A percentile compares a stretch with the other conserved stretches of the same genome.
phyloP scores from a whole-genome alignment of 2,113 vertebrate genomes.

The Serilophus lunatus region DNA sequence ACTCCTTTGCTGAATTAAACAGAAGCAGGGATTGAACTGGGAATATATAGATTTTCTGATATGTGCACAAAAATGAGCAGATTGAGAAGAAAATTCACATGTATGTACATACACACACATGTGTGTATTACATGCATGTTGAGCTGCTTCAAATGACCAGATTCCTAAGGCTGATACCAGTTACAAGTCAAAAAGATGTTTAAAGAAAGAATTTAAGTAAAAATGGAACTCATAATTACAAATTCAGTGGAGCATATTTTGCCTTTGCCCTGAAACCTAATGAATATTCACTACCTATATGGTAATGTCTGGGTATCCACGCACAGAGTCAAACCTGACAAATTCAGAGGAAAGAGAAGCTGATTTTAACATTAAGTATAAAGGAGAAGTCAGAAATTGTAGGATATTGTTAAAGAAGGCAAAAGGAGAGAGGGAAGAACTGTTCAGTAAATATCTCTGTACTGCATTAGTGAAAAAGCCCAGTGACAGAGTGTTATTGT shows the following conservation, averaged over 20 bases:
- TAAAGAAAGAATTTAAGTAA: background rate
- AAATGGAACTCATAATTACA: background rate
- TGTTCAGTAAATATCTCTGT: background rate
- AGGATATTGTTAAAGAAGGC: background rate
- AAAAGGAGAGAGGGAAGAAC: background rate
- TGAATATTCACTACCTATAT: background rate
- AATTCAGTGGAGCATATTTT: background rate
- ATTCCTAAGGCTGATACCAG: background rate
- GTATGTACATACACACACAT: rapidly evolving
- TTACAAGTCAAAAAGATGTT: background rate
- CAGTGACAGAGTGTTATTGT: background rate
- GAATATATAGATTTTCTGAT: background rate
- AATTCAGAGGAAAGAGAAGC: background rate
- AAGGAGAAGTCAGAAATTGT: background rate
- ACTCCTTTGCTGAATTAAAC: background rate
- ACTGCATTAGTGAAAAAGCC: background rate
- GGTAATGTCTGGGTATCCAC: background rate
- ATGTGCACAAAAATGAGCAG: background rate
- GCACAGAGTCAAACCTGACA: rapidly evolving
- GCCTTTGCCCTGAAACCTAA: background rate
- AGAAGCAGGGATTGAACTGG: background rate
- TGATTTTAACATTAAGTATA: background rate
- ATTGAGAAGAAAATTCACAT: background rate
- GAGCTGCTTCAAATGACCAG: background rate
- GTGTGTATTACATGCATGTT: rapidly evolving